phyloP scores from a whole-genome alignment of 2,797 vertebrate species.

The Lutjanus argentimaculatus region DNA sequence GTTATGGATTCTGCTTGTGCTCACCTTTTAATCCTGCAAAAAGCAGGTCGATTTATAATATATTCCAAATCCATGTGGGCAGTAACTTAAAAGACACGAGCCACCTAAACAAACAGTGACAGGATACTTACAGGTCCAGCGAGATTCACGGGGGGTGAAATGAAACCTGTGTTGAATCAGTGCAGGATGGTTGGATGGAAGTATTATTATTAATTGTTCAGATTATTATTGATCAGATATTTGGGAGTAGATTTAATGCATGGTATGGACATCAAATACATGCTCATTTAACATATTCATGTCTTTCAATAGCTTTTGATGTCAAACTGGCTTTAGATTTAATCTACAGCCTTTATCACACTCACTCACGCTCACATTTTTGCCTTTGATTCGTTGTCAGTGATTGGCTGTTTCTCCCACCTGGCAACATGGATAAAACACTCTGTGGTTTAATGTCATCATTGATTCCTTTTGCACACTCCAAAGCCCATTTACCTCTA shows the following conservation, averaged over 20 bases:
- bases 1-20: neutral
- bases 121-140: too few relatives aligned
- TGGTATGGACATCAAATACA: too few relatives aligned
- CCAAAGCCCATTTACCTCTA: neutral
- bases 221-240: conserved; percentile 8
- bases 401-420: conserved; percentile 34
- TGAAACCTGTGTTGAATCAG: conserved; percentile 62
- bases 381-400: conserved; percentile 26
- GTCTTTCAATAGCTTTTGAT: neutral
- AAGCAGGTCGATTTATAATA: too few relatives aligned
- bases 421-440: conserved; percentile 31
- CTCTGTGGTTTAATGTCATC: neutral
- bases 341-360: conserved; percentile 48
- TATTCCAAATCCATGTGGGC: too few relatives aligned
- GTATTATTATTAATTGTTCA: conserved; percentile 52
- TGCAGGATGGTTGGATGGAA: conserved; percentile 53
- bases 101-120: too few relatives aligned
- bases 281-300: neutral
- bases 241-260: neutral
- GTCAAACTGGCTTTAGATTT: conserved; percentile 6
- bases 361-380: neutral
- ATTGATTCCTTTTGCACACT: neutral
- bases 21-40: neutral
- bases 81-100: too few relatives aligned
- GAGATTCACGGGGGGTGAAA: conserved; percentile 63